Conservation (phyloP, 2,113 vertebrate species). For the Hippocampus abdominalis region DNA sequence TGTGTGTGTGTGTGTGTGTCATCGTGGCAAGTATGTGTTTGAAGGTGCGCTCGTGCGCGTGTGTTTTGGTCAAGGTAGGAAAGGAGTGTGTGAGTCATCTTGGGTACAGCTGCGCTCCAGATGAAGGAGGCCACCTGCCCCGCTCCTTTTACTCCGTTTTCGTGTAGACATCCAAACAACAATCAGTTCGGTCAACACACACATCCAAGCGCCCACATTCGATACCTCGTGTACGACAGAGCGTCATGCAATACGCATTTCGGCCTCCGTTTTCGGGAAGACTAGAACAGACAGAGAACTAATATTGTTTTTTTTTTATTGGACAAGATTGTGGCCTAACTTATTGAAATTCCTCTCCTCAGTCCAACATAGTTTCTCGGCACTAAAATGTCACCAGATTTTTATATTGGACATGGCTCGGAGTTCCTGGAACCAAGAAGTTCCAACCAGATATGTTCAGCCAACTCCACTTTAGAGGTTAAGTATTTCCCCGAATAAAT, state of each 20-base stretch:
- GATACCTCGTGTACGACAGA: neutral
- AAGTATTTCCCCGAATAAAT: neutral
- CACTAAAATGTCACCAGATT: neutral
- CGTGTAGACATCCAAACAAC: slow-evolving; percentile 63
- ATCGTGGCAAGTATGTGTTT: slow-evolving; percentile 23
- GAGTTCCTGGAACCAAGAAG: neutral
- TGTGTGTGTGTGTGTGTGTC: neutral
- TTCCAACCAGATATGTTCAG: neutral
- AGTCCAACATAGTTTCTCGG: neutral
- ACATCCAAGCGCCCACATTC: neutral
- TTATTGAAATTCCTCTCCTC: neutral
- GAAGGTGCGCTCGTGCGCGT: slow-evolving; percentile 3
- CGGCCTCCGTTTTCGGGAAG: neutral
- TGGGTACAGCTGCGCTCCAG: slow-evolving; percentile 65
- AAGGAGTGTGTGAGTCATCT: slow-evolving; percentile 60
- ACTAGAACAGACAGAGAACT: neutral
- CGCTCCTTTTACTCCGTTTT: slow-evolving; percentile 42
- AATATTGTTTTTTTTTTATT: too few species aligned
- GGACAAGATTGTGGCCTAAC: too few species aligned
- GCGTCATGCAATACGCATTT: neutral
- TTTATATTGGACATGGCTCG: neutral
- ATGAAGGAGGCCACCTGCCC: slow-evolving; percentile 68
- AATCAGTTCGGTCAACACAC: slow-evolving; percentile 47
- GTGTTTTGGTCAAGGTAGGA: slow-evolving; percentile 59
- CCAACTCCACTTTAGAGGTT: too few species aligned